Base-by-base conservation (phyloP, 1,140 invertebrate species). In the Mamestra configurata region DNA sequence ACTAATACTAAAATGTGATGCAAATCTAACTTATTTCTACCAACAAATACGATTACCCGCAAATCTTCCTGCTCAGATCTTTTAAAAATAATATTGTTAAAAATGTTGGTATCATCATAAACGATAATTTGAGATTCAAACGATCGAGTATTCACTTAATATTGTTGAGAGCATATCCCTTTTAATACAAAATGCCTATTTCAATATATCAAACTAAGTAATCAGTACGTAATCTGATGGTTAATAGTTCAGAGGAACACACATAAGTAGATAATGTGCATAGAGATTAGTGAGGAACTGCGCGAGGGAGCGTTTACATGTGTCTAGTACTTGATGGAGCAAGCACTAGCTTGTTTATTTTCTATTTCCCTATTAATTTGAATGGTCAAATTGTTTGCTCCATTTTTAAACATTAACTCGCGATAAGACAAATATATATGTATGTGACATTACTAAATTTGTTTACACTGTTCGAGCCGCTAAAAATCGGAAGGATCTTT, bases 1-100 rank as follows among this genome's bases (percentile, higher is more conserved):
- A 24, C 37, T 37, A 68, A 49, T 46, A 68, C 40, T 68, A 49
- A 27, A 68, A 27, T 27, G 64, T 68, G 64, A 68, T 46, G 37
- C 37, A 46, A 24, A 35, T 35, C 31, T 61, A 35, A 61, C n/a
- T 61, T n/a, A 61, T 55, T 35, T 8, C 31, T 35, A 35, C 1
- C 15, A 31, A 22, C 22, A 18, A 18, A 0, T 61, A 61, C 4
- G 7, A 61, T 5, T 35, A 24, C 11, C 13, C 22, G 22, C 20
- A 55, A 15, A 46, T 7, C 6, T 20, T 22, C 6, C 20, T 10
- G 22, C 3, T 24, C 53, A 55, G 22, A 55, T 24, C 22, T 55
- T 55, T 55, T 22, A 18, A 8, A 24, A 24, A 24, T 55, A 4
- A 24, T 55, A 5, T 24, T n/a, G 4, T 24, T 10, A 55, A 55